phyloP scores from a whole-genome alignment of 2,113 vertebrate genomes.

The Butorides virescens region DNA sequence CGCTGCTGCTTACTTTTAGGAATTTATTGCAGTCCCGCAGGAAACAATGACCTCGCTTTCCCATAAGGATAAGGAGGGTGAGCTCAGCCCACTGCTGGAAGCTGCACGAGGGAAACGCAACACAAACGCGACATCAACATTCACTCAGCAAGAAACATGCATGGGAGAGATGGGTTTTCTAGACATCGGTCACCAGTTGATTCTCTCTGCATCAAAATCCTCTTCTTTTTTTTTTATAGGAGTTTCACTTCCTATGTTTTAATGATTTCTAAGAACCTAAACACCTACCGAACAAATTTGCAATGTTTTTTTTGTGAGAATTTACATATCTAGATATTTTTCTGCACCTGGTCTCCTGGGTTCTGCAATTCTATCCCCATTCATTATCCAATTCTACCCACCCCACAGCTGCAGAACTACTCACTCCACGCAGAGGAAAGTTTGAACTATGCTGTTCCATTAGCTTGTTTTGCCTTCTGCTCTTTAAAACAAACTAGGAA shows the following conservation, averaged over 20 bases:
- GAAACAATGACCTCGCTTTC: background rate
- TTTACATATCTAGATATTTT: background rate
- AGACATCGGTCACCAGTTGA: background rate
- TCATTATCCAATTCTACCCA: background rate
- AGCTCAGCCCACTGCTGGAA: background rate
- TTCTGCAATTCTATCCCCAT: background rate
- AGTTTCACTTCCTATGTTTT: background rate
- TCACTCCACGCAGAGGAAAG: background rate
- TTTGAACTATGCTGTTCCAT: background rate
- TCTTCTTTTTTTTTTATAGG: background rate
- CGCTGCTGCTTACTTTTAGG: slow-evolving; percentile 7
- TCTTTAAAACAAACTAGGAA: background rate
- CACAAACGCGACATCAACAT: background rate
- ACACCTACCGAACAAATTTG: background rate
- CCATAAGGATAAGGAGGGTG: background rate
- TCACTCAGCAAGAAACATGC: background rate
- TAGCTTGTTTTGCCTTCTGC: background rate
- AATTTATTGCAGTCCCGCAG: background rate
- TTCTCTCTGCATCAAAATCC: background rate
- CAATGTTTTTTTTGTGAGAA: background rate
- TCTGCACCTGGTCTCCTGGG: background rate
- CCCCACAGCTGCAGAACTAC: background rate
- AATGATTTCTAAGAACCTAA: background rate
- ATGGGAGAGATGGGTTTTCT: background rate
- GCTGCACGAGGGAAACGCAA: background rate